A percentile compares a stretch with the other conserved stretches of the same genome.
Conservation (phyloP, 2,888 invertebrate genomes). For the Zygothrica quintamaculata region DNA sequence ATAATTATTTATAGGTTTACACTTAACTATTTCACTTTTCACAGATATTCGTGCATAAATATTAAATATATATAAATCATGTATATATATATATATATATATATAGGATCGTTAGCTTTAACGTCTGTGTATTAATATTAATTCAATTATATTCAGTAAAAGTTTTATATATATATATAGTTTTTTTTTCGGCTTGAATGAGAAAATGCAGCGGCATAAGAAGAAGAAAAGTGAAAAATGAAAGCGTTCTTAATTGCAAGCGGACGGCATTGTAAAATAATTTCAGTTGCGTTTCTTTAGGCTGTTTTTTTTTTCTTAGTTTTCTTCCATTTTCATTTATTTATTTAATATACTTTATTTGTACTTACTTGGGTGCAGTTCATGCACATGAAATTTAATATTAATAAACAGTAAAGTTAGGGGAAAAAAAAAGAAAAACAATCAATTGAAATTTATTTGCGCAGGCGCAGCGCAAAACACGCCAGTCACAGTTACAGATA, state of each 20-base stretch:
- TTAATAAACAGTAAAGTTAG: slow-evolving; percentile 31
- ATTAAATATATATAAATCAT: slow-evolving; percentile 13
- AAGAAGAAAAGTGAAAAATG: slow-evolving; percentile 70
- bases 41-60: slow-evolving; percentile 44
- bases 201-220: slow-evolving; percentile 40
- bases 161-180: slow-evolving; percentile 71
- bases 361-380: slow-evolving; percentile 25
- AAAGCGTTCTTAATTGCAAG: slow-evolving; percentile 79
- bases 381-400: slow-evolving; percentile 56
- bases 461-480: slow-evolving; percentile 55
- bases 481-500: slow-evolving; percentile 50
- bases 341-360: slow-evolving; percentile 28
- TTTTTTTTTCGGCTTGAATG: slow-evolving; percentile 55
- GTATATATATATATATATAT: slow-evolving; percentile 10
- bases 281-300: slow-evolving; percentile 38
- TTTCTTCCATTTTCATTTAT: slow-evolving; percentile 33
- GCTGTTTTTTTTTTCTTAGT: too few species aligned
- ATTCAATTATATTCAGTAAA: slow-evolving; percentile 78
- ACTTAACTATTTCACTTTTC: background rate
- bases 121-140: slow-evolving; percentile 55
- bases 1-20: slow-evolving; percentile 10
- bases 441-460: slow-evolving; percentile 71
- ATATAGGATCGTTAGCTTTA: slow-evolving; percentile 10
- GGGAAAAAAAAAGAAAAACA: slow-evolving; percentile 33
- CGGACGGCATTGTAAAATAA: slow-evolving; percentile 54